A percentile compares a stretch with the other conserved stretches of the same genome.
phyloP scores from a whole-genome alignment of 2,797 vertebrate species.

The Silurus aristotelis region DNA sequence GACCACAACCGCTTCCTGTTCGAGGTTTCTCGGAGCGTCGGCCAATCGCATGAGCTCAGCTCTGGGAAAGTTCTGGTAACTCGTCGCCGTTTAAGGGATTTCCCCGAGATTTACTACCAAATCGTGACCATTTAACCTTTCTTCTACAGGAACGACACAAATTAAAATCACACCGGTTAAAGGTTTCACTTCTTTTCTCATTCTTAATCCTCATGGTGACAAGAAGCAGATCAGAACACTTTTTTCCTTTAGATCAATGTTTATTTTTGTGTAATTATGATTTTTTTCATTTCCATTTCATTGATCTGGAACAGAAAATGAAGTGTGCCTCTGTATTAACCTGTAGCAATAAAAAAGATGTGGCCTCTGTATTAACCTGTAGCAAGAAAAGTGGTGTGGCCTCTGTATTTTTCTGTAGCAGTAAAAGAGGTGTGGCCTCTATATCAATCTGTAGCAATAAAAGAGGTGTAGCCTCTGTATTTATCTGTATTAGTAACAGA shows the following conservation, averaged over 20 bases:
- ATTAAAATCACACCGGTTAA: constrained; percentile 20
- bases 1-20: constrained; percentile 51
- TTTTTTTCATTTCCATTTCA: too few species aligned
- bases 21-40: constrained; percentile 41
- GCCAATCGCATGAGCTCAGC: constrained; percentile 43
- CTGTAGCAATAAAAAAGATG: too few species aligned
- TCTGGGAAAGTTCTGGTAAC: constrained; percentile 50
- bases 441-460: too few species aligned
- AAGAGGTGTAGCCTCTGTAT: too few species aligned
- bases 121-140: constrained; percentile 38
- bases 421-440: too few species aligned
- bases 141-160: constrained; percentile 9
- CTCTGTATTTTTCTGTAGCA: too few species aligned
- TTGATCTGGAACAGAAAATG: too few species aligned
- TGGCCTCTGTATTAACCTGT: too few species aligned
- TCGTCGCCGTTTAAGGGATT: constrained; percentile 41
- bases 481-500: neutral
- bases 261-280: neutral
- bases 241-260: neutral
- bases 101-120: constrained; percentile 38
- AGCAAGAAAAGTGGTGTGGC: too few species aligned
- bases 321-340: too few species aligned
- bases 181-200: constrained; percentile 3
- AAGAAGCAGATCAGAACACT: neutral
- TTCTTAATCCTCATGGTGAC: neutral